These are phyloP conservation scores for Syngnathus acus DNA, from an alignment of 2,797 vertebrate genomes.

Conservation along the genomic window DNA sequence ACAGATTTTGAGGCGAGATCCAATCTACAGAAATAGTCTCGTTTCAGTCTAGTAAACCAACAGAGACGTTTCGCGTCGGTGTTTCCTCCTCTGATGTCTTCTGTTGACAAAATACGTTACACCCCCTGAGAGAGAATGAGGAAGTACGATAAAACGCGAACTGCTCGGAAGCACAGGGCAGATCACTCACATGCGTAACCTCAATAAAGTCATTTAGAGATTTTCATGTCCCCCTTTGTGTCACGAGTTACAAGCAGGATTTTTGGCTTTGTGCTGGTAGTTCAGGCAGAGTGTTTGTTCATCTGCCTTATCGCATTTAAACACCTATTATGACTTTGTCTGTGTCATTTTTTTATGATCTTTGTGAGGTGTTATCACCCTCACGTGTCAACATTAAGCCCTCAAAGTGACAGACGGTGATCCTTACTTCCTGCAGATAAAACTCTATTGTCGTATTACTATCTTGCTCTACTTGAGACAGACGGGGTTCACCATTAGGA, in stretches of 20 bases:
- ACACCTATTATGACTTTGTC: background rate
- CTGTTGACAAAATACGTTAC: slow-evolving; percentile 1
- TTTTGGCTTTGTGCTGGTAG: background rate
- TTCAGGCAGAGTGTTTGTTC: background rate
- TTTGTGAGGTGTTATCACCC: background rate
- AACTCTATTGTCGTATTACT: no score
- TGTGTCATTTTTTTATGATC: slow-evolving; percentile 1
- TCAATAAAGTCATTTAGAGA: background rate
- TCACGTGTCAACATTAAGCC: slow-evolving; percentile 3
- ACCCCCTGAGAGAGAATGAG: background rate
- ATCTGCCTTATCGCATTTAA: background rate
- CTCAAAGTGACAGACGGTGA: slow-evolving; percentile 1
- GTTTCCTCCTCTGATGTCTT: background rate
- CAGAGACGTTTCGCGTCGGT: background rate
- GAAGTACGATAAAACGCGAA: background rate
- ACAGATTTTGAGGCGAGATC: background rate
- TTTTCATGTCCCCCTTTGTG: background rate
- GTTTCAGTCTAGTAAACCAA: background rate
- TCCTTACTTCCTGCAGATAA: slow-evolving; percentile 4
- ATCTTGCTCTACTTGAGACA: background rate
- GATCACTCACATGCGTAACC: background rate
- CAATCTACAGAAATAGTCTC: background rate
- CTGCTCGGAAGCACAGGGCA: background rate
- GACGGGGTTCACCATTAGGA: no score
- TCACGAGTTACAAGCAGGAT: background rate